These are phyloP conservation scores for Pseudocheirus occidentalis DNA, from an alignment of 2,797 vertebrate species.

Conservation along the genomic window DNA sequence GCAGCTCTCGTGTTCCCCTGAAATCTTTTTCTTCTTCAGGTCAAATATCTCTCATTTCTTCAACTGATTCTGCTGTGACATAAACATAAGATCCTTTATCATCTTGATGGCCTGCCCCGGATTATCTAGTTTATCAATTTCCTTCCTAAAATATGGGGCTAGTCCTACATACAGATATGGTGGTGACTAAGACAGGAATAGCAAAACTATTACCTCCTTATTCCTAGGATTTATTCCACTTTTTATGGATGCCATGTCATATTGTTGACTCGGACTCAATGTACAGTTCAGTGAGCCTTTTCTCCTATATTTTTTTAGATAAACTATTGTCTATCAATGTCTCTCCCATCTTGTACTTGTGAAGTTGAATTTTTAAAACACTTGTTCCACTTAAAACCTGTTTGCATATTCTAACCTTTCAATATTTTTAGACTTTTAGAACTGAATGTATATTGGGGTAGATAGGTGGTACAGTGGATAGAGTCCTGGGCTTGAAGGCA, in stretches of 20 bases:
- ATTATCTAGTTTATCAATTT: not conserved
- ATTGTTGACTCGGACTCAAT: not conserved
- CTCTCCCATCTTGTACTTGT: not conserved
- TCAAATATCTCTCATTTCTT: not conserved
- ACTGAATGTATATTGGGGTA: not conserved
- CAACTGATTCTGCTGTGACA: not conserved
- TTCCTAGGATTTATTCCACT: not conserved
- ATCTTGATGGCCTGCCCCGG: not conserved
- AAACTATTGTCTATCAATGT: not conserved
- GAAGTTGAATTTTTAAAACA: not conserved
- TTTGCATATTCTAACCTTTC: not conserved
- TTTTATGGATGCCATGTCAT: not conserved
- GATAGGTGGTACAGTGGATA: not conserved
- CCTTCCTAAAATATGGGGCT: not conserved
- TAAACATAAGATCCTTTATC: not conserved
- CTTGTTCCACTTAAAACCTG: not conserved
- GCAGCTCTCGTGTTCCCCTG: not conserved
- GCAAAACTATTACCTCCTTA: not conserved
- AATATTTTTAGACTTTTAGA: not conserved
- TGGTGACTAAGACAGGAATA: not conserved
- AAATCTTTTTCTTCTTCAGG: not conserved
- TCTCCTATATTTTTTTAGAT: not conserved
- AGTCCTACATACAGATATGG: not conserved
- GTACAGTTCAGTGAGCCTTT: not conserved
- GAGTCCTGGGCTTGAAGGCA: not conserved